phyloP scores from a whole-genome alignment of 1,140 invertebrate species.

The Rhopalosiphum maidis region DNA sequence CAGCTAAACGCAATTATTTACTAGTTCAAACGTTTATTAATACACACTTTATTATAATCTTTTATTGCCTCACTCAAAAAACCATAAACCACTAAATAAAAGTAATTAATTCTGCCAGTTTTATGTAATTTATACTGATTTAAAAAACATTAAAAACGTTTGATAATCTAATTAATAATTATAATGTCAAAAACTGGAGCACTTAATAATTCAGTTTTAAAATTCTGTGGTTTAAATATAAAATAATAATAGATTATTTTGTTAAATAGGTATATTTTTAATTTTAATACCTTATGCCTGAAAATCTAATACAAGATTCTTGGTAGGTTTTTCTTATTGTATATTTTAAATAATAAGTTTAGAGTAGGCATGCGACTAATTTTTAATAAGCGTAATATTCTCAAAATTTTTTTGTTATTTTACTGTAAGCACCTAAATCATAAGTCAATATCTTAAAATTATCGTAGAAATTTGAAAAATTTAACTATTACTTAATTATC shows the following conservation, averaged over 20 bases:
- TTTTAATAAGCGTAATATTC: no score
- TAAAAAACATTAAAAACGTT: slow-evolving; percentile 8
- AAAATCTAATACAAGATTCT: no score
- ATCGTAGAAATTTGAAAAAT: background rate
- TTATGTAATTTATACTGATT: background rate
- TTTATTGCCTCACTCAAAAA: background rate
- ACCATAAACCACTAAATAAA: slow-evolving; percentile 32
- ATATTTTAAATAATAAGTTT: no score
- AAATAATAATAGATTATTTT: background rate
- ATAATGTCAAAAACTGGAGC: background rate
- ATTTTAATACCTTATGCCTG: background rate
- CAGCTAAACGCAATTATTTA: background rate
- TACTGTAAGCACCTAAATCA: no score
- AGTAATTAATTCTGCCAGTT: slow-evolving; percentile 9
- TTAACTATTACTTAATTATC: background rate
- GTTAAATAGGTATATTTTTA: background rate
- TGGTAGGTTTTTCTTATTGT: no score
- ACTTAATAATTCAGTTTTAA: background rate
- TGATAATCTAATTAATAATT: background rate
- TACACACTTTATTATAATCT: background rate
- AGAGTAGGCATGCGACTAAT: no score
- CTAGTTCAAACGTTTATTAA: background rate
- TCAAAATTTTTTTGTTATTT: no score
- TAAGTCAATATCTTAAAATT: no score
- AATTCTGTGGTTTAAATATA: background rate